Evolutionary conservation across 2,888 invertebrate genomes (phyloP).

Genomic region (Lepidocyrtoides sp.): DNA sequence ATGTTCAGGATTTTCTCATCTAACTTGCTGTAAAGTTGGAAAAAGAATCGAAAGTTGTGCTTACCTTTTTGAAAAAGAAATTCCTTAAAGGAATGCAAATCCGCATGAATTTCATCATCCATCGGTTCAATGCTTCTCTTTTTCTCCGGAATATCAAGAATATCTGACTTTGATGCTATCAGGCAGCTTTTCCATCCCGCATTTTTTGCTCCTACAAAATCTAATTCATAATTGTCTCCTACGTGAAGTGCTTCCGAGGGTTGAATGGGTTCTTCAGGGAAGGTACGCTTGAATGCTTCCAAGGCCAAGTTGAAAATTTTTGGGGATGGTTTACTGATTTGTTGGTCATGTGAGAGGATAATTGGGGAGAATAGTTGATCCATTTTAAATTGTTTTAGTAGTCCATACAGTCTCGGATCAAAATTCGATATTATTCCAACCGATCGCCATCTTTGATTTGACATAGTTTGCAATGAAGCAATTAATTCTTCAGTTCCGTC

Average conservation of each 20-base stretch:
- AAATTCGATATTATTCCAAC: slow-evolving; percentile 96
- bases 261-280: slow-evolving; percentile 85
- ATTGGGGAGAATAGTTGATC: slow-evolving; percentile 93
- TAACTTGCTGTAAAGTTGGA: not conserved
- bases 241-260: slow-evolving; percentile 92
- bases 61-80: slow-evolving; percentile 54
- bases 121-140: not conserved
- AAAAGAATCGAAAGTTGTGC: not conserved
- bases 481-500: slow-evolving; percentile 91
- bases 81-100: slow-evolving; percentile 49
- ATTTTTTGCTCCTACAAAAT: slow-evolving; percentile 92
- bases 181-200: slow-evolving; percentile 90
- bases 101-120: slow-evolving; percentile 24
- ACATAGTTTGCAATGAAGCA: slow-evolving; percentile 85
- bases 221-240: slow-evolving; percentile 92
- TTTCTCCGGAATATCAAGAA: slow-evolving; percentile 20
- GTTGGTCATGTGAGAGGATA: slow-evolving; percentile 91
- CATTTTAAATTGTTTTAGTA: slow-evolving; percentile 91
- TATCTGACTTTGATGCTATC: slow-evolving; percentile 41
- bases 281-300: slow-evolving; percentile 87
- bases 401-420: slow-evolving; percentile 92
- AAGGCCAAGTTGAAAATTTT: slow-evolving; percentile 71
- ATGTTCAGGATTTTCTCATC: not conserved
- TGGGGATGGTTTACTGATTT: slow-evolving; percentile 92
- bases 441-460: slow-evolving; percentile 86